These are phyloP conservation scores for Megaleporinus macrocephalus DNA, from an alignment of 2,113 vertebrate species.

Conservation along the genomic window DNA sequence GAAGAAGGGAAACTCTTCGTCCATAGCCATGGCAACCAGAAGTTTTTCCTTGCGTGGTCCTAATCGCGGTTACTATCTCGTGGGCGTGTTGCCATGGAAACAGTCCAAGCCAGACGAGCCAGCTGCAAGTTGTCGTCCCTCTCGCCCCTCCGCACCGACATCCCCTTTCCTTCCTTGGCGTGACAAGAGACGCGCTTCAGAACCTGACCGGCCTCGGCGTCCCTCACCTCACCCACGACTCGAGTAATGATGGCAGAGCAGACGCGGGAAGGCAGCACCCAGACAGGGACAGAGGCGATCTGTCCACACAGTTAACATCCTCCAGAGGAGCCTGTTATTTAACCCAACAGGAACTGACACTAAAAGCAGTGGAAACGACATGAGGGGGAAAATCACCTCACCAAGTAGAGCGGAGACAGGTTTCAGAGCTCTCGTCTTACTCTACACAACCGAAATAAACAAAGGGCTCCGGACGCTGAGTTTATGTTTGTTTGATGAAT, in stretches of 20 bases:
- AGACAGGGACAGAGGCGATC: slow-evolving; percentile 23
- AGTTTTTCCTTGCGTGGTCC: slow-evolving; percentile 66
- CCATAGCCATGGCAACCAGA: slow-evolving; percentile 74
- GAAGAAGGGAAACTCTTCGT: slow-evolving; percentile 60
- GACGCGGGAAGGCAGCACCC: not conserved
- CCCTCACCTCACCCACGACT: slow-evolving; percentile 3
- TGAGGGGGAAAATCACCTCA: not conserved
- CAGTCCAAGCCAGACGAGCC: slow-evolving; percentile 79
- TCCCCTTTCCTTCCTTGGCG: not conserved
- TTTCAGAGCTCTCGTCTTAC: not conserved
- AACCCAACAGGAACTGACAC: not conserved
- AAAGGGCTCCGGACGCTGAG: not conserved
- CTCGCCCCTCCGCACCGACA: too few species aligned
- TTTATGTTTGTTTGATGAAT: not conserved
- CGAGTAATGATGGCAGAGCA: slow-evolving; percentile 12
- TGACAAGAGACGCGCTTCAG: slow-evolving; percentile 60
- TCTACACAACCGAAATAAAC: not conserved
- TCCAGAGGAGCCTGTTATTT: not conserved
- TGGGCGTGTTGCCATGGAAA: slow-evolving; percentile 83
- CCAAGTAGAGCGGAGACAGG: not conserved
- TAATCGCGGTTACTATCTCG: slow-evolving; percentile 69
- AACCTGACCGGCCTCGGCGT: slow-evolving; percentile 25
- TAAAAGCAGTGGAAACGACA: not conserved
- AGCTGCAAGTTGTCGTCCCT: slow-evolving; percentile 51
- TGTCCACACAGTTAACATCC: not conserved